phyloP scores from a whole-genome alignment of 2,113 vertebrate species.

The Pimephales promelas region DNA sequence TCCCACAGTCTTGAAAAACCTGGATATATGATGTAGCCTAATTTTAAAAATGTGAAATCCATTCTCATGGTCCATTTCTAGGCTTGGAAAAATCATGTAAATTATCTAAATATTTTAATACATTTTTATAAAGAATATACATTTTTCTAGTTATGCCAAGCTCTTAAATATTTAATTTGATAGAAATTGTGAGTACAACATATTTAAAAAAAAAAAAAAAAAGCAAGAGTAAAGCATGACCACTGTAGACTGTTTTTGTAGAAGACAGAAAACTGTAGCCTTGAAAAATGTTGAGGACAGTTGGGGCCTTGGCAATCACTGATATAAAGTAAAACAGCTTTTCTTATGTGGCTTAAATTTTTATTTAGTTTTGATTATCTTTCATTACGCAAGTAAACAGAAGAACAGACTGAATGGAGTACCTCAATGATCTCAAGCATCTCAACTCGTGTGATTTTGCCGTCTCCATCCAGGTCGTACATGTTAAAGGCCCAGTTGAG shows the following conservation, averaged over 20 bases:
- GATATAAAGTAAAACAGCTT: not conserved
- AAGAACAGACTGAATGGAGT: constrained; percentile 48
- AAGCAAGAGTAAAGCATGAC: not conserved
- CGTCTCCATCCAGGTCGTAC: constrained; percentile 97
- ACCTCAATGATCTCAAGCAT: constrained; percentile 99
- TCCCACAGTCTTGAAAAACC: not conserved
- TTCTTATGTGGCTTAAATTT: not conserved
- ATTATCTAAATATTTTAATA: not conserved
- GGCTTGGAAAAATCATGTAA: not conserved
- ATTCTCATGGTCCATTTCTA: not conserved
- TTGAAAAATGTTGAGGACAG: no score
- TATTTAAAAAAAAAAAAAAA: not conserved
- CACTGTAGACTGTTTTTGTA: no score
- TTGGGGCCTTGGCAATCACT: not conserved
- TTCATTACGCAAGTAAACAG: not conserved
- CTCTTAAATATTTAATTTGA: not conserved
- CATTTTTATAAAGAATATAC: not conserved
- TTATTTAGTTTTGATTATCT: no score
- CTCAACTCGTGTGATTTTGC: constrained; percentile 97
- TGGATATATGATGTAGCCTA: not conserved
- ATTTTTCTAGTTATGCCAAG: not conserved
- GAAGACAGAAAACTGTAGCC: not conserved
- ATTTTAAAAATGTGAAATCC: not conserved
- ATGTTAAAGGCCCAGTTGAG: constrained; percentile 99
- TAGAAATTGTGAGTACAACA: not conserved